A percentile compares a stretch with the other conserved stretches of the same genome.
These are phyloP conservation scores for Heteromurus nitidus DNA, from an alignment of 2,888 invertebrate species.

Conservation along the genomic window DNA sequence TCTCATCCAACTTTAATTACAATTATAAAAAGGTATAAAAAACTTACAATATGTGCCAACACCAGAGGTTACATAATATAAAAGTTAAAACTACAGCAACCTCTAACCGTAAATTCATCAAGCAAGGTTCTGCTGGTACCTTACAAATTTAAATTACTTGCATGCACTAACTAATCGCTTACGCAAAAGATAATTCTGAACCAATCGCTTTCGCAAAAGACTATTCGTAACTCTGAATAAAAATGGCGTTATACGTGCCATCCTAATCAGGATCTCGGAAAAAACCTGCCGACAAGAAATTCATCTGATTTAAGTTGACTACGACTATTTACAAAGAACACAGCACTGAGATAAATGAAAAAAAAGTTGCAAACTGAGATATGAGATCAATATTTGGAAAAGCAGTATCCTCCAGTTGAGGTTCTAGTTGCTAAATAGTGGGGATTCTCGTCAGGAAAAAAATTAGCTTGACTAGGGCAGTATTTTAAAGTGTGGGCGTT, in stretches of 20 bases:
- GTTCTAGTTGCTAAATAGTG: not conserved
- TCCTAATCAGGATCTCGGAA: not conserved
- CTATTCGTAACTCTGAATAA: too few relatives aligned
- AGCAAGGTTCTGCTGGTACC: too few relatives aligned
- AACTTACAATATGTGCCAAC: not conserved
- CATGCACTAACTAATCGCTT: too few relatives aligned
- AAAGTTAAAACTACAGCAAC: too few relatives aligned
- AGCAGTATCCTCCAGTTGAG: constrained; percentile 10
- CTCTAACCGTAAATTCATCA: too few relatives aligned
- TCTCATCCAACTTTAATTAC: not conserved
- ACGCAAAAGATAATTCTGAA: too few relatives aligned
- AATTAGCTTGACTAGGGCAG: constrained; percentile 60
- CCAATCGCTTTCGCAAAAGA: not conserved
- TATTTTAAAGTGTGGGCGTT: constrained; percentile 73
- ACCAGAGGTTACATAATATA: not conserved
- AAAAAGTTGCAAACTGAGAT: not conserved
- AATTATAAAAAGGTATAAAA: not conserved
- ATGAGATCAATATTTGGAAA: constrained; percentile 5
- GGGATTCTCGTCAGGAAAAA: not conserved
- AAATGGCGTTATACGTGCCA: not conserved
- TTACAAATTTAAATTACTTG: too few relatives aligned
- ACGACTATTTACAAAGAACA: not conserved
- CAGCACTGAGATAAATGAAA: not conserved
- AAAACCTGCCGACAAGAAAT: not conserved
- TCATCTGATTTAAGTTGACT: too few relatives aligned